Conservation (phyloP, 2,888 invertebrate species). For the Callosobruchus maculatus region DNA sequence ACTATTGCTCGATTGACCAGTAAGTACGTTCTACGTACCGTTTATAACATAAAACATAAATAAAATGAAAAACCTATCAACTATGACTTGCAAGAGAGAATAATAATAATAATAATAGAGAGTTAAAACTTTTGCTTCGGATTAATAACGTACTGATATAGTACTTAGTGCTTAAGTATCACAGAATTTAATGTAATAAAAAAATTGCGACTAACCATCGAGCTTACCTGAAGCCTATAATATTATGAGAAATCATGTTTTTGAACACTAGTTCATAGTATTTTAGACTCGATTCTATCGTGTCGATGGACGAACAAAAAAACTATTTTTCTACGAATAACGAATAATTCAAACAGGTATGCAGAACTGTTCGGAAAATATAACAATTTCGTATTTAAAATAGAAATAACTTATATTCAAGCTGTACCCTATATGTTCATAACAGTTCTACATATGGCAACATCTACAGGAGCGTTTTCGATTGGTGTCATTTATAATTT, state of each 20-base stretch:
- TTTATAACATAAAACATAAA: constrained; percentile 26
- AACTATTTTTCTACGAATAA: background rate
- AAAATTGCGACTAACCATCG: constrained; percentile 16
- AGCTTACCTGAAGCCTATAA: background rate
- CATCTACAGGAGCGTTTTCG: background rate
- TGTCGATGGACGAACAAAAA: background rate
- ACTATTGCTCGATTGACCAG: constrained; percentile 11
- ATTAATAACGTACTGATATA: background rate
- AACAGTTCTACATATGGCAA: background rate
- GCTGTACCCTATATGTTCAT: background rate
- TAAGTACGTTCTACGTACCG: constrained; percentile 17
- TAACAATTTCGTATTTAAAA: background rate
- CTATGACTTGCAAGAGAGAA: constrained; percentile 31
- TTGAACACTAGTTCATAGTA: background rate
- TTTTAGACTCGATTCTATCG: background rate
- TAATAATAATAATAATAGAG: constrained; percentile 22
- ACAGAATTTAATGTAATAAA: constrained; percentile 34
- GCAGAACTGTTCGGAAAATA: background rate
- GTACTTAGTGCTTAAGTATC: constrained; percentile 38
- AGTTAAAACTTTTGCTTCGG: background rate
- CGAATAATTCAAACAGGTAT: background rate
- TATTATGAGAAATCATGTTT: background rate
- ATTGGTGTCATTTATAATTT: background rate
- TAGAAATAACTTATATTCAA: background rate
- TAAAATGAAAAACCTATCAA: constrained; percentile 20